These are phyloP conservation scores for Laothoe populi DNA, from an alignment of 2,888 invertebrate species.

Conservation along the genomic window DNA sequence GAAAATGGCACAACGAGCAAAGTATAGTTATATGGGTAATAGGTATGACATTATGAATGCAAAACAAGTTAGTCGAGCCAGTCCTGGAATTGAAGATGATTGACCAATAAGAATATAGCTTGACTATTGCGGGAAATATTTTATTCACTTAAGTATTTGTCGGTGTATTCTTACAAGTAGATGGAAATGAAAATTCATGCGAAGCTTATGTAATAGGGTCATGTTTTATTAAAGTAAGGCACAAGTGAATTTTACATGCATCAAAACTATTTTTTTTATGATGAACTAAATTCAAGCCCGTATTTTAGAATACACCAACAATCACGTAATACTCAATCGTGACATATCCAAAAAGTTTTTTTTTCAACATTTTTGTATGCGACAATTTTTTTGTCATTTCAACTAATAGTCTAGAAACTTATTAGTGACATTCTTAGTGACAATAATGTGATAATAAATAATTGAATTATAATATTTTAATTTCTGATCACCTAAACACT, in stretches of 20 bases:
- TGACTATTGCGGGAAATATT: neutral
- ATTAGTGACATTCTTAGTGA: too few species aligned
- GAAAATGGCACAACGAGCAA: constrained; percentile 83
- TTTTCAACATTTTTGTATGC: too few species aligned
- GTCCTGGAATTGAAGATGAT: constrained; percentile 63
- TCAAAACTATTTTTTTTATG: too few species aligned
- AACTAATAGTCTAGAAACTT: neutral
- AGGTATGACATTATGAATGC: constrained; percentile 49
- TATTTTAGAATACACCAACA: constrained; percentile 42
- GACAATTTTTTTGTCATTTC: too few species aligned
- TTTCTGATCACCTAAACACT: too few species aligned
- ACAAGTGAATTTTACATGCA: constrained; percentile 2
- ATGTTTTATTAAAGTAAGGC: neutral
- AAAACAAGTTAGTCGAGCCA: constrained; percentile 77
- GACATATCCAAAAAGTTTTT: too few species aligned
- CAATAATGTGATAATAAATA: neutral
- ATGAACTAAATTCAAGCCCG: neutral
- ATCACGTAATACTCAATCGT: too few species aligned
- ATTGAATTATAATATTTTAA: too few species aligned
- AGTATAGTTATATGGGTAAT: constrained; percentile 48
- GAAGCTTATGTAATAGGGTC: constrained; percentile 19
- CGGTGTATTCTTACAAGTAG: constrained; percentile 39
- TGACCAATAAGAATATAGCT: constrained; percentile 29
- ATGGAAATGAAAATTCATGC: constrained; percentile 13
- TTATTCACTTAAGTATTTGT: constrained; percentile 23